Base-by-base conservation (phyloP, 1,140 invertebrate species). In the Gonioctena quinquepunctata region DNA sequence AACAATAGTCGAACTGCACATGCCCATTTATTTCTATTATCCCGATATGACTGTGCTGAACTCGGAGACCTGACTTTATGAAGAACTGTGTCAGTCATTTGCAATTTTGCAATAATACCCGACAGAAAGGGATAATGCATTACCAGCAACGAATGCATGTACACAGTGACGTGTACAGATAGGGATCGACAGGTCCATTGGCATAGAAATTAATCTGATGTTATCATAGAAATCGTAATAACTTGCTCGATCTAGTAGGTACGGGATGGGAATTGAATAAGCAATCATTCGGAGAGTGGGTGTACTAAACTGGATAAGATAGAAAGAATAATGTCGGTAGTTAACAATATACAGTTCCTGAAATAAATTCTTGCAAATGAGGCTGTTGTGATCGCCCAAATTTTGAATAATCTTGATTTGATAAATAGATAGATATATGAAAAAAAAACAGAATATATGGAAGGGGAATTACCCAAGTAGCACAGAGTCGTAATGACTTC, bases 21-120 rank as follows among this genome's bases (percentile, higher is more conserved):
- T 25, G 25, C 56, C 56, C 56, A 59, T 59, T 18, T 52, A 18
- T 52, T 25, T 59, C 56, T 59, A 59, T 27, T 59, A 59, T 25
- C 56, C 23, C 13, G 56, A 59, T 59, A 59, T 25, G 25, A 59
- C 56, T 22, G 21, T 59, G 56, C 21, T 59, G 56, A 42, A 42
- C 33, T 42, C 33, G 33, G 33, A 3, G 33, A 42, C 33, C 33
- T 42, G 33, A 16, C 56, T 59, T 59, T 59, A 59, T 25, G 56
- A 59, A 25, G 56, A 59, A 59, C 56, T 59, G 56, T 59, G 56
- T 59, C 56, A 59, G 56, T 59, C 56, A 59, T 25, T 25, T 59
- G n/a, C n/a, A 26, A 59, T 59, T 59, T 26, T 26, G 56, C 56
- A 59, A 59, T 25, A 13, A 25, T 22, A 23, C n/a, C 56, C 25